Base-by-base conservation (phyloP, 2,797 vertebrate species). In the Leptoclinus maculatus region DNA sequence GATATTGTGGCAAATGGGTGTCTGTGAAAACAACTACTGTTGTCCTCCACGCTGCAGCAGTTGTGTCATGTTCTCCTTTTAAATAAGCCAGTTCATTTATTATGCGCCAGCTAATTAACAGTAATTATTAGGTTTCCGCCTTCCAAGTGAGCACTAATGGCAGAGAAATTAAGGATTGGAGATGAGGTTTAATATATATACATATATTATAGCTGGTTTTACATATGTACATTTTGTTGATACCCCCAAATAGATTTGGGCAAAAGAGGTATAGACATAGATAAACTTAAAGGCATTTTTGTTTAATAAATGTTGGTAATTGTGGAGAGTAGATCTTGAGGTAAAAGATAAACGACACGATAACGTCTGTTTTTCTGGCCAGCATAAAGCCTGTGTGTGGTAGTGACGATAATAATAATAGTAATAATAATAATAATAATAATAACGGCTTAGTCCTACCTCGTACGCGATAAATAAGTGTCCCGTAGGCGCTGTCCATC, bases 401-500 rank as follows among this genome's bases (percentile, higher is more conserved):
- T 32, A 6, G 19, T 41, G 19, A 51, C 11, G 7, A 38, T 21
- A 3, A 49, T 21, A 3, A 54, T 27, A 3, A 5, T 2, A 27
- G 47, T 27, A 3, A 5, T 2, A 27, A n/a, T 21, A 3, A 49
- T 21, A 3, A 38, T 21, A 3, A 49, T 21, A 3, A 54, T 27
- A 3, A 5, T 2, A 27, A n/a, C 1, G 8, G 10, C 29, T 45
- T 11, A 4, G 29, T 53, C 74, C 81, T 87, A 98, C 97, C 93
- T 96, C 95, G 96, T 85, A 97, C 95, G 29, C 96, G 97, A 80
- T 95, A 88, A 67, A 96, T 49, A n/a, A 98, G 75, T 0, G 95
- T 96, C 54, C 97, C 97, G 41, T 97, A 98, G 53, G 95, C 96
- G 82, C 91, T 89, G 91, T 98, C 97, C 90, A 95, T 90, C 41